Evolutionary conservation across 2,113 vertebrate species (phyloP), one percentile per base, ranked within the genome.

Genomic region (Burhinus oedicnemus): DNA sequence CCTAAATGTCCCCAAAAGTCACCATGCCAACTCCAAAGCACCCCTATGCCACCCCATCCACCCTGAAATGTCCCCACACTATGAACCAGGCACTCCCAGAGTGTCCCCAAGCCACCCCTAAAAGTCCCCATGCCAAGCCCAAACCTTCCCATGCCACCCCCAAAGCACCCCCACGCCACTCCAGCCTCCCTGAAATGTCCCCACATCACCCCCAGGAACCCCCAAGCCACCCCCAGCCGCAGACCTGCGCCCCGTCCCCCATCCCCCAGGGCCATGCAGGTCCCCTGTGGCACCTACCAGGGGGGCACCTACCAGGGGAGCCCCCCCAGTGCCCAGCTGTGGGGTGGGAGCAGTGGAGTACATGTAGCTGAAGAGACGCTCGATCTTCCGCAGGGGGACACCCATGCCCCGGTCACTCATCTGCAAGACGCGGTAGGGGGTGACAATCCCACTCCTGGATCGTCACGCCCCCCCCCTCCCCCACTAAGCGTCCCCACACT

Each of bases 291-390:
- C n/a, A 65, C 90, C 15, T 77, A 99, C 99, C 98, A 99, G 80
- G 0, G 29, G 13, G 58, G 23, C 51, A 83, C 95, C 11, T 82
- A 99, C 99, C 98, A 99, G 84, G 0, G 99, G 99, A 11, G 99
- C 97, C 5, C 98, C 98, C 12, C 98, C 96, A 0, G 98, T 83
- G 65, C 98, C 99, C 2, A 98, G 98, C 95, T 99, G 98, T 1
- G 99, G 99, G 16, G 98, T 98, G 9, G 99, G 99, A 6, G 99
- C 99, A 0, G 99, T 99, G 26, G 99, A 99, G 97, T 99, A 99
- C 99, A 99, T 98, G 97, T 99, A 99, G 97, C 99, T 99, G 98
- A 99, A 99, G 65, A 99, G 99, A 9, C 99, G 98, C 79, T 99
- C 99, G 3, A 98, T 99, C 97, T 98, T 99, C 22, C 99, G 97